Evolutionary conservation across 2,797 vertebrate species (phyloP), one percentile per base, ranked within the genome.

Genomic region (Acipenser ruthenus): DNA sequence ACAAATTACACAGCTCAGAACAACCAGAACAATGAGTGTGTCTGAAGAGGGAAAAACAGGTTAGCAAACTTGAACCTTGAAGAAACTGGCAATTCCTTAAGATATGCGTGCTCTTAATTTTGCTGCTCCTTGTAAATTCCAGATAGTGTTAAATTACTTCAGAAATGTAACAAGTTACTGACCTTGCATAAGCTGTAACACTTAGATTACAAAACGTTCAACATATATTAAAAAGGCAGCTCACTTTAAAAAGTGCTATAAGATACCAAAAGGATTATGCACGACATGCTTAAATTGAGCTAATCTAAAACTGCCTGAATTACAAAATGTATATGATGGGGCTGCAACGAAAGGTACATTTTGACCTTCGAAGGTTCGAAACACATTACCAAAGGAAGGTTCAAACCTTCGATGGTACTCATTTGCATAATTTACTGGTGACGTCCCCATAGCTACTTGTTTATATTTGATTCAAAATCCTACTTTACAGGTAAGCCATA

Each of bases 81-180:
- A 37, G 1, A 37, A 37, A 37, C 23, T 37, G 4, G 23, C 23
- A 37, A 37, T 4, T 37, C 23, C 23, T 37, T 37, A 37, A 37
- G 23, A 37, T 37, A 37, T 37, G 23, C 23, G 4, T 4, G 23
- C 23, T 37, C 23, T 37, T 37, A 37, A 37, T 37, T 37, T 37
- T 37, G 23, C 23, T 37, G 23, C 23, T 37, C 8, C 56, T 8
- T 6, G 23, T 37, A 37, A 65, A 71, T 68, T 77, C 75, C 78
- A 71, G 61, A 71, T 72, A 72, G 77, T 48, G 68, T 71, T 62
- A 61, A 67, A 64, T 50, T 66, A 10, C 0, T 0, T 69, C 6
- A 76, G 71, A 65, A 55, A 70, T 76, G 70, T 65, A 72, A 61
- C 70, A 76, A 80, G 73, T 71, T 77, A 79, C 80, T 82, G 80